Evolutionary conservation across 92 coral and sea anemone species (phyloP).

Genomic region (Porites evermanni): DNA sequence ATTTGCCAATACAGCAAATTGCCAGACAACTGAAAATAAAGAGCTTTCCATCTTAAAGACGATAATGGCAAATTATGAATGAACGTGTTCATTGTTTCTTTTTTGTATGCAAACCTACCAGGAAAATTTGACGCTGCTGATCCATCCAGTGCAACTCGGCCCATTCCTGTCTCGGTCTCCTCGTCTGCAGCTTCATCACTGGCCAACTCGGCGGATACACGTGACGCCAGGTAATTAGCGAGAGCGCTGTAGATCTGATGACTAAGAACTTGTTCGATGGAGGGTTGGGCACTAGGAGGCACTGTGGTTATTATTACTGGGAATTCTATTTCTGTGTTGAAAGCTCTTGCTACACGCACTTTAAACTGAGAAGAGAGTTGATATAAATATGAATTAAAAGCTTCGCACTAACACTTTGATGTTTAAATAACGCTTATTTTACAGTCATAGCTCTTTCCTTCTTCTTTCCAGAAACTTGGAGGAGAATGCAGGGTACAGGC

Average conservation of each 20-base stretch:
- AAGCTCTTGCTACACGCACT: conserved; percentile 39
- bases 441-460: too few species aligned
- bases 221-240: conserved; percentile 37
- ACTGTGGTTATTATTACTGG: conserved; percentile 37
- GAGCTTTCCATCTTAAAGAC: too few species aligned
- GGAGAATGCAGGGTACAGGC: too few species aligned
- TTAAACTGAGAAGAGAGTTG: neutral
- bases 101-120: conserved; percentile 6
- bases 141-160: conserved; percentile 6
- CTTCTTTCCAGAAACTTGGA: too few species aligned
- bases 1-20: too few species aligned
- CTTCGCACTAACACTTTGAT: neutral
- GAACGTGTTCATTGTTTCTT: neutral
- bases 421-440: too few species aligned
- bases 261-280: conserved; percentile 27
- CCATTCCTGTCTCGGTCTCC: conserved; percentile 26
- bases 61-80: neutral
- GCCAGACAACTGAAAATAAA: too few species aligned
- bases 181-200: conserved; percentile 1
- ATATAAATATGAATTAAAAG: neutral
- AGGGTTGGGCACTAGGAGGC: conserved; percentile 24
- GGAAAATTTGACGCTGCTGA: neutral
- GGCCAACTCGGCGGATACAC: conserved; percentile 45
- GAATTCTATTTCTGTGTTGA: conserved; percentile 29
- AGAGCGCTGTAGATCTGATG: conserved; percentile 48